Evolutionary conservation across 2,797 vertebrate genomes (phyloP).

Genomic region (Lepidocolaptes lacrymiger): DNA sequence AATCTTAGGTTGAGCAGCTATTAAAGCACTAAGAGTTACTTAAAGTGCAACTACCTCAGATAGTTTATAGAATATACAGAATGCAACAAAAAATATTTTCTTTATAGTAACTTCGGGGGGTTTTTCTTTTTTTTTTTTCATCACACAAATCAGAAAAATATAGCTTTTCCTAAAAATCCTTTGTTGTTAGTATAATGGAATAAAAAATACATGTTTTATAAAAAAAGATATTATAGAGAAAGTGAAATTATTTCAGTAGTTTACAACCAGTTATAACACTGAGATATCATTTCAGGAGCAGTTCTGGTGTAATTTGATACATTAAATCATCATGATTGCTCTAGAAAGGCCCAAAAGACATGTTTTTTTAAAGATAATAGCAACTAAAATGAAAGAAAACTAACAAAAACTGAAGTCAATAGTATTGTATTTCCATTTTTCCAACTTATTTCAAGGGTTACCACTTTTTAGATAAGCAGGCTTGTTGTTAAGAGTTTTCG

Average conservation of each 20-base stretch:
- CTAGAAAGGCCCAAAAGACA: neutral
- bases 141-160: neutral
- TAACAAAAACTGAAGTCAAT: neutral
- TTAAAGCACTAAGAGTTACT: neutral
- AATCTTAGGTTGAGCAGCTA: neutral
- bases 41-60: neutral
- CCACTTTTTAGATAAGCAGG: neutral
- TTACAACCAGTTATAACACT: conserved; percentile 10
- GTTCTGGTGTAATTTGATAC: neutral
- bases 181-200: neutral
- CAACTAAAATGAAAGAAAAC: neutral
- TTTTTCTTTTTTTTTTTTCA: too few relatives aligned
- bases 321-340: conserved; percentile 12
- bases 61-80: neutral
- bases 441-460: neutral
- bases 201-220: neutral
- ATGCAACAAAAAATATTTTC: neutral
- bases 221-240: neutral
- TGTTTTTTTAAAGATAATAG: neutral
- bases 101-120: neutral
- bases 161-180: neutral
- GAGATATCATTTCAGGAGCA: neutral
- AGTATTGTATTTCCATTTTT: neutral
- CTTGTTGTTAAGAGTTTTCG: neutral
- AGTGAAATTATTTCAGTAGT: neutral